Evolutionary conservation across 1,140 invertebrate genomes (phyloP), one percentile per base, ranked within the genome.

Genomic region (Drosophila ironensis): DNA sequence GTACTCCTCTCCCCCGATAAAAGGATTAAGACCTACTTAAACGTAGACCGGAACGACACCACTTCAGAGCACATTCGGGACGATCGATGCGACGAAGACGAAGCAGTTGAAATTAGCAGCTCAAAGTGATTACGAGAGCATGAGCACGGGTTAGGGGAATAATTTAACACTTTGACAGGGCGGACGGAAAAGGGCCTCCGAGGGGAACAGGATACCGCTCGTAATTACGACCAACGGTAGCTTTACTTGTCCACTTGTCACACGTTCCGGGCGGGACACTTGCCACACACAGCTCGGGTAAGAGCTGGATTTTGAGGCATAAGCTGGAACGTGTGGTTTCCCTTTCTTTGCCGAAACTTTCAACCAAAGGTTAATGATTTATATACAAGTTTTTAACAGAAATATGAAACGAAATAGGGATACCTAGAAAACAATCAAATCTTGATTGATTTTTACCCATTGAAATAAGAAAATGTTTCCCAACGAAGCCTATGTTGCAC

Each of bases 21-120:
- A 87, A 82, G 84, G 77, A 87, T 87, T 87, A 87, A 82, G 67
- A 67, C 57, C 60, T 70, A 64, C 54, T 74, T 64, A 56, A 50
- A 37, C 6, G 7, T 14, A 45, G 47, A 72, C 69, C 77, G 64
- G 40, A 73, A 70, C 71, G 71, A 41, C 5, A 4, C 11, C 2
- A 5, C 11, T 20, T 16, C 20, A 25, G 14, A 28, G 42, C 20
- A 44, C 50, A 6, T 7, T 11, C 24, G 25, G 4, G 12, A 20
- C n/a, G 22, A 9, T 28, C 25, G 19, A 44, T 48, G 42, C 25
- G 17, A 20, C 46, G 16, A 59, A 22, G 38, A 52, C 37, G 25
- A 60, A 19, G 42, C 41, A 46, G 73, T 72, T 57, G 67, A 57
- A 81, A 81, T 72, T 75, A 64, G 66, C 76, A 63, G 76, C 76